These are phyloP conservation scores for Phoxinus dragarum DNA, from an alignment of 2,797 vertebrate genomes.

Conservation along the genomic window DNA sequence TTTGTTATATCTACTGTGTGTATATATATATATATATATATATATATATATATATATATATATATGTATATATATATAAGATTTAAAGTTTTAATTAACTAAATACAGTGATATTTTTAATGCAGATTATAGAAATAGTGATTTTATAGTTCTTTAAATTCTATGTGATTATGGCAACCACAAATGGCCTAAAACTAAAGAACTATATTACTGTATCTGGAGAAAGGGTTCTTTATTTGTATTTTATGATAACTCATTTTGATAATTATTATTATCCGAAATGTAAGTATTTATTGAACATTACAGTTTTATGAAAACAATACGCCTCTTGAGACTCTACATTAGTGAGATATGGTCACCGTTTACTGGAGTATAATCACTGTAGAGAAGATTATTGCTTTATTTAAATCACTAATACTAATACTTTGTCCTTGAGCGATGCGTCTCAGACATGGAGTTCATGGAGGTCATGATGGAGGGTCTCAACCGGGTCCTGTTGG, in stretches of 20 bases:
- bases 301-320: not conserved
- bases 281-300: not conserved
- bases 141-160: not conserved
- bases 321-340: not conserved
- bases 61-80: no score
- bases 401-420: not conserved
- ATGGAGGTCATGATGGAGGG: slow-evolving; percentile 96
- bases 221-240: not conserved
- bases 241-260: not conserved
- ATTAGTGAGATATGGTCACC: not conserved
- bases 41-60: no score
- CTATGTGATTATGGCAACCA: not conserved
- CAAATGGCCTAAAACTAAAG: not conserved
- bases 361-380: not conserved
- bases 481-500: slow-evolving; percentile 90
- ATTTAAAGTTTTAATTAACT: not conserved
- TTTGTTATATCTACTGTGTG: not conserved
- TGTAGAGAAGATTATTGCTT: not conserved
- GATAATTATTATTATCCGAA: not conserved
- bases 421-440: slow-evolving; percentile 76
- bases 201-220: not conserved
- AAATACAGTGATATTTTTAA: not conserved
- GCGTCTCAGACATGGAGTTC: slow-evolving; percentile 93
- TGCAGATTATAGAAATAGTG: not conserved
- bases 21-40: no score